Percentiles rank a stretch among this genome's conserved stretches.
Evolutionary conservation across 1,140 invertebrate genomes (phyloP).

Genomic region (Danaus melanippus): DNA sequence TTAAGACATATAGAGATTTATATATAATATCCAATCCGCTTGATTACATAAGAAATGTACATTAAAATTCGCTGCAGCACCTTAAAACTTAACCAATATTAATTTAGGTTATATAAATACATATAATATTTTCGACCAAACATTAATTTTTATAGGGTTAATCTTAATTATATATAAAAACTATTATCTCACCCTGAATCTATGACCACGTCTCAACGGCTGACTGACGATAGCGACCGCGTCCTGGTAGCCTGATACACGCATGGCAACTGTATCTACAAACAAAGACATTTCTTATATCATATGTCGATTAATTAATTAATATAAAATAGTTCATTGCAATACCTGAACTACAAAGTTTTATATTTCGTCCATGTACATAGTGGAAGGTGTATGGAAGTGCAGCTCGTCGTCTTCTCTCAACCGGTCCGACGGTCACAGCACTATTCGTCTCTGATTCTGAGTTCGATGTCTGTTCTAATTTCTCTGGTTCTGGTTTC

Average conservation of each 20-base stretch:
- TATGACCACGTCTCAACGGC: slow-evolving; percentile 44
- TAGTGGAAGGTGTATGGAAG: slow-evolving; percentile 51
- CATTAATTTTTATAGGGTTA: no score
- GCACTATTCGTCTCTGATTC: slow-evolving; percentile 11
- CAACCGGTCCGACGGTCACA: slow-evolving; percentile 9
- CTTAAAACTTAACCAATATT: no score
- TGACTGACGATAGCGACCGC: slow-evolving; percentile 47
- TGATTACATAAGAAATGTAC: no score
- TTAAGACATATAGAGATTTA: no score
- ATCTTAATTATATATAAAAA: no score
- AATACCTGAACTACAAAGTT: slow-evolving; percentile 49
- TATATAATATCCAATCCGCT: no score
- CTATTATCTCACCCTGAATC: slow-evolving; percentile 38
- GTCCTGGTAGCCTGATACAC: slow-evolving; percentile 38
- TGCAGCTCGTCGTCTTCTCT: slow-evolving; percentile 15
- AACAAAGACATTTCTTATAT: not conserved
- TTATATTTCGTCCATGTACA: slow-evolving; percentile 44
- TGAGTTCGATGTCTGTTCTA: slow-evolving; percentile 7
- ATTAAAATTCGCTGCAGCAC: no score
- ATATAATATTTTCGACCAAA: no score
- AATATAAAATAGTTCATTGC: not conserved
- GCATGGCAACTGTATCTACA: slow-evolving; percentile 50
- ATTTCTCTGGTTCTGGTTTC: slow-evolving; percentile 12
- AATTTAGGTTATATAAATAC: no score
- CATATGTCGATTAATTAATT: not conserved